Base-by-base conservation (phyloP, 1,140 invertebrate genomes). In the Nasonia longicornis region DNA sequence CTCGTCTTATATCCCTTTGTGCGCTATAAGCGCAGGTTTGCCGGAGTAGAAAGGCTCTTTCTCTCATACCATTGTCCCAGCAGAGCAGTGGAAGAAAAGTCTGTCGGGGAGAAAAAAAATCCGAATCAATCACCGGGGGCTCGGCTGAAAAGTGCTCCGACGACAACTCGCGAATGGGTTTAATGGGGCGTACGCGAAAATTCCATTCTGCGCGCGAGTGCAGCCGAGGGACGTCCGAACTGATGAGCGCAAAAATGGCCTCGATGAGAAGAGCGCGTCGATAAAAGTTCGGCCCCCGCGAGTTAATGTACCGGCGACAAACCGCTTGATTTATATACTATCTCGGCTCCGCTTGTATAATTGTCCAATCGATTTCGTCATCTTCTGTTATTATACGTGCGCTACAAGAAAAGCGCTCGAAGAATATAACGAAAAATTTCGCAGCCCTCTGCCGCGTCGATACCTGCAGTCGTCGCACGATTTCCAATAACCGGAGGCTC, bases 401-500 rank as follows among this genome's bases (percentile, higher is more conserved):
- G 31, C 31, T 3, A 35, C 38, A 42, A 42, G 26, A 26, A 7
- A 10, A 42, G 11, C 7, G 38, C 38, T 42, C 38, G 38, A 8
- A 42, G 38, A 35, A 35, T 35, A 35, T 42, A 10, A 42, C 10
- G 10, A 42, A 20, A 58, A 58, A 58, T 58, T 58, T 35, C 31
- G 4, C 31, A 35, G 31, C 31, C 31, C 31, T 35, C 31, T 1
- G 3, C 10, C 3, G 2, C 12, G 12, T 58, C 52, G 52, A 58
- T 58, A 58, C 52, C 67, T 82, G 42, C 10, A 85, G 81, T 85
- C 85, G 79, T 20, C 83, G 80, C 85, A 85, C 84, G 83, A 84
- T 84, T 85, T 85, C 85, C 85, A 84, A 85, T 85, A 85, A 85
- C 80, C 85, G 84, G 83, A 84, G 84, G 82, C 85, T 84, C 26